These are phyloP conservation scores for Oreotrochilus melanogaster DNA, from an alignment of 2,113 vertebrate genomes.

Conservation along the genomic window DNA sequence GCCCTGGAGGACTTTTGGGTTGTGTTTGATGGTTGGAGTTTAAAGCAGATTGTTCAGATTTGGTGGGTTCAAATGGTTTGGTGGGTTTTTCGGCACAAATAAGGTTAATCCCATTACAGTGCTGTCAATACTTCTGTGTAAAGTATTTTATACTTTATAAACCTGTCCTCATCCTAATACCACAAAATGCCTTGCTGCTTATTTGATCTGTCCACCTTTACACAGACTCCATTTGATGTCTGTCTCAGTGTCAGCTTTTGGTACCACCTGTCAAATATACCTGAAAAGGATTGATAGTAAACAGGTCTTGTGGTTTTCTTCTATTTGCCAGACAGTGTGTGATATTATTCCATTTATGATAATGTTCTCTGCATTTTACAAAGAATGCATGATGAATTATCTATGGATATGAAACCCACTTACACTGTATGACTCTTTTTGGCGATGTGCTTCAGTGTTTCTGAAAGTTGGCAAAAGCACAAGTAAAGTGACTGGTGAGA, in stretches of 20 bases:
- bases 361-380: neutral
- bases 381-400: neutral
- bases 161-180: neutral
- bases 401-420: neutral
- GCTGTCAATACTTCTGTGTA: neutral
- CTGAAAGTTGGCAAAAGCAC: neutral
- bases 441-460: neutral
- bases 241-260: neutral
- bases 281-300: neutral
- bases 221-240: neutral
- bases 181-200: neutral
- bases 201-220: neutral
- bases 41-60: conserved; percentile 23
- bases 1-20: neutral
- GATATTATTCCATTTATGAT: neutral
- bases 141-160: neutral
- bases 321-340: neutral
- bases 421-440: neutral
- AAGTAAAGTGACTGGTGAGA: neutral
- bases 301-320: neutral
- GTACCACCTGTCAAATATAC: neutral
- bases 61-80: neutral
- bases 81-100: neutral
- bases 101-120: neutral
- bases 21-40: neutral